These are phyloP conservation scores for Rhamnusium bicolor DNA, from an alignment of 2,888 invertebrate species.

Conservation along the genomic window DNA sequence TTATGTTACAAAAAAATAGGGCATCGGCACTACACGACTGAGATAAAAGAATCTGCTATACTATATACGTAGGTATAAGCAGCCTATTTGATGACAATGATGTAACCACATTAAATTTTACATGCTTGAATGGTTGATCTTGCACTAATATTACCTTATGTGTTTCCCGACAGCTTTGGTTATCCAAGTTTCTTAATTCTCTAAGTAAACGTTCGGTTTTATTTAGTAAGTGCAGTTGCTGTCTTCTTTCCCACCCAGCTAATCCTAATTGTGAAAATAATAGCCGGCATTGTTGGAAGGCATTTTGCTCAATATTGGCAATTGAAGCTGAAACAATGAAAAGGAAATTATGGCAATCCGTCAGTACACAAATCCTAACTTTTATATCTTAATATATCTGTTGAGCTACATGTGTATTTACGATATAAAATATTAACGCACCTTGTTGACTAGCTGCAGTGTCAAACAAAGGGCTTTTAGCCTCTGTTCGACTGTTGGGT, in stretches of 20 bases:
- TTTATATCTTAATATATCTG: too few relatives aligned
- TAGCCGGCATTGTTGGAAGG: slow-evolving; percentile 89
- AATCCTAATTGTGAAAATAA: slow-evolving; percentile 94
- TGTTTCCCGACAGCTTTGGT: slow-evolving; percentile 91
- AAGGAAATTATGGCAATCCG: too few relatives aligned
- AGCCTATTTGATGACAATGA: too few relatives aligned
- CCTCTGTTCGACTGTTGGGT: slow-evolving; percentile 60
- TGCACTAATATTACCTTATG: slow-evolving; percentile 78
- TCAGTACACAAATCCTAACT: not conserved
- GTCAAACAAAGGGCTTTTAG: slow-evolving; percentile 45
- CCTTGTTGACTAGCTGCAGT: slow-evolving; percentile 48
- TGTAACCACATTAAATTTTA: not conserved
- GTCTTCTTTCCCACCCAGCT: slow-evolving; percentile 90
- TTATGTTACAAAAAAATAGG: too few relatives aligned
- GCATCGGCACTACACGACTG: too few relatives aligned
- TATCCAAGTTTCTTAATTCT: slow-evolving; percentile 94
- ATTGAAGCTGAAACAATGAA: slow-evolving; percentile 19
- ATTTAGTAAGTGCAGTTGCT: slow-evolving; percentile 87
- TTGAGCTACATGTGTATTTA: too few relatives aligned
- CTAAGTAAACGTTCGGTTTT: slow-evolving; percentile 91
- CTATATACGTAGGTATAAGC: too few relatives aligned
- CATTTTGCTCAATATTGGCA: slow-evolving; percentile 60
- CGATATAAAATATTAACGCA: slow-evolving; percentile 31
- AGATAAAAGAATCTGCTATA: too few relatives aligned
- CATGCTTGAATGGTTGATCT: not conserved